These are phyloP conservation scores for Eptatretus burgeri DNA, from an alignment of 2,113 vertebrate species.

Conservation along the genomic window DNA sequence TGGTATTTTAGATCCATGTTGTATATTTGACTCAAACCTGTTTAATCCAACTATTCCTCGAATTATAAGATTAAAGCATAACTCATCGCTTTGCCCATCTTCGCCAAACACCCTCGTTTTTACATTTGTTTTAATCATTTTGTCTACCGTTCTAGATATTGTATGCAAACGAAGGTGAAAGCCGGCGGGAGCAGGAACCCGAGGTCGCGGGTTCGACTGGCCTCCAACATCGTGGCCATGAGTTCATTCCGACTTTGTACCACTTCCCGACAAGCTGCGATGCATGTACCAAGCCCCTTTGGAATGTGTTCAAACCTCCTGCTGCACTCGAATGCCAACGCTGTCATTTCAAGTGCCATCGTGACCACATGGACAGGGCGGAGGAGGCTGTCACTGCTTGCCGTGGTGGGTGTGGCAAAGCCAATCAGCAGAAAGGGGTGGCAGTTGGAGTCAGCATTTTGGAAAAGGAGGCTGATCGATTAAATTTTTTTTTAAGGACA, in stretches of 20 bases:
- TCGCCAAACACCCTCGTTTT: too few relatives aligned
- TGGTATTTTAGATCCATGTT: too few relatives aligned
- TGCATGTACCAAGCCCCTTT: slow-evolving; percentile 87
- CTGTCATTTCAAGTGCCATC: slow-evolving; percentile 97
- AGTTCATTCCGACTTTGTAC: slow-evolving; percentile 92
- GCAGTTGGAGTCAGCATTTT: too few relatives aligned
- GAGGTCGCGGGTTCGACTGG: slow-evolving; percentile 87
- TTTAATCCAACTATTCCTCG: too few relatives aligned
- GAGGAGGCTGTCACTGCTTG: slow-evolving; percentile 85
- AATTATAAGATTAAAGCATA: too few relatives aligned
- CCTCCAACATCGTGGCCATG: slow-evolving; percentile 92
- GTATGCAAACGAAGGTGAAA: slow-evolving; percentile 92
- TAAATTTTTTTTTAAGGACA: too few relatives aligned
- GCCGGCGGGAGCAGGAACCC: slow-evolving; percentile 76
- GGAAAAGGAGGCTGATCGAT: too few relatives aligned
- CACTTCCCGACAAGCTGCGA: slow-evolving; percentile 94
- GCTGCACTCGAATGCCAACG: slow-evolving; percentile 86
- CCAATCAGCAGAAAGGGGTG: too few relatives aligned
- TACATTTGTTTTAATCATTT: too few relatives aligned
- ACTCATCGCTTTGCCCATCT: too few relatives aligned
- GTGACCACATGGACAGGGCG: slow-evolving; percentile 96
- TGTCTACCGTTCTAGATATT: slow-evolving; percentile 29
- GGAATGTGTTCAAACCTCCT: slow-evolving; percentile 97
- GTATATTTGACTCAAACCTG: too few relatives aligned
- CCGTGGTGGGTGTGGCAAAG: slow-evolving; percentile 28